A percentile compares a stretch with the other conserved stretches of the same genome.
Conservation (phyloP, 2,888 invertebrate genomes). For the Drosophila trichaetosa region DNA sequence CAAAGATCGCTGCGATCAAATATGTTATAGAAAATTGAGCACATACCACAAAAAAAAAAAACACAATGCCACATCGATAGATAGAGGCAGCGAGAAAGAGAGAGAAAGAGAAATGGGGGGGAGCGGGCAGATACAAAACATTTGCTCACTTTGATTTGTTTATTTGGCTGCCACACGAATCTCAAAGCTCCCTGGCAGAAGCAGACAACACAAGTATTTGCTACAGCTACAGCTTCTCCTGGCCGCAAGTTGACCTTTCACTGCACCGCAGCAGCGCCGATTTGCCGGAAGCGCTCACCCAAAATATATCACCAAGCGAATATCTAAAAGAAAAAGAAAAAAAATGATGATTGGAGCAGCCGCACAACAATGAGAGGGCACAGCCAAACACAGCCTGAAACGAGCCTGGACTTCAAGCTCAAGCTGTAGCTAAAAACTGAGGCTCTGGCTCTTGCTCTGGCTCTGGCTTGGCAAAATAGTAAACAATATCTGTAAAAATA, state of each 20-base stretch:
- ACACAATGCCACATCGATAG: constrained; percentile 50
- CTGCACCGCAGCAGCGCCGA: constrained; percentile 58
- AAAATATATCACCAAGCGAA: constrained; percentile 79
- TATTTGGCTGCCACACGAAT: constrained; percentile 74
- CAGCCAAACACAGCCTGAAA: constrained; percentile 67
- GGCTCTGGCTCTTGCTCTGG: constrained; percentile 8
- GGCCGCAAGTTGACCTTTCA: constrained; percentile 76
- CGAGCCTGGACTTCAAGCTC: constrained; percentile 29
- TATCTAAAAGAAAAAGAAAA: constrained; percentile 68
- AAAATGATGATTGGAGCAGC: constrained; percentile 76
- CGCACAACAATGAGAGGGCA: constrained; percentile 70
- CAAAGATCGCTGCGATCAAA: constrained; percentile 75
- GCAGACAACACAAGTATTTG: constrained; percentile 53
- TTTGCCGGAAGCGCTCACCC: constrained; percentile 79
- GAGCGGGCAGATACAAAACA: constrained; percentile 37
- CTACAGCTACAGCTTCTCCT: constrained; percentile 58
- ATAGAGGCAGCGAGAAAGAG: not conserved
- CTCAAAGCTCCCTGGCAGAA: constrained; percentile 72
- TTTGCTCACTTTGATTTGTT: constrained; percentile 77
- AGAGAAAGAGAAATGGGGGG: not conserved
- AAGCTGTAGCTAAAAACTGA: constrained; percentile 9
- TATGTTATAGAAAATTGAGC: constrained; percentile 78
- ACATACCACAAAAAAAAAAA: constrained; percentile 60
- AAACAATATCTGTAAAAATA: constrained; percentile 84
- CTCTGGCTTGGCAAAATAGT: constrained; percentile 49